These are phyloP conservation scores for Drosophila carrolli DNA, from an alignment of 1,140 invertebrate genomes.

Conservation along the genomic window DNA sequence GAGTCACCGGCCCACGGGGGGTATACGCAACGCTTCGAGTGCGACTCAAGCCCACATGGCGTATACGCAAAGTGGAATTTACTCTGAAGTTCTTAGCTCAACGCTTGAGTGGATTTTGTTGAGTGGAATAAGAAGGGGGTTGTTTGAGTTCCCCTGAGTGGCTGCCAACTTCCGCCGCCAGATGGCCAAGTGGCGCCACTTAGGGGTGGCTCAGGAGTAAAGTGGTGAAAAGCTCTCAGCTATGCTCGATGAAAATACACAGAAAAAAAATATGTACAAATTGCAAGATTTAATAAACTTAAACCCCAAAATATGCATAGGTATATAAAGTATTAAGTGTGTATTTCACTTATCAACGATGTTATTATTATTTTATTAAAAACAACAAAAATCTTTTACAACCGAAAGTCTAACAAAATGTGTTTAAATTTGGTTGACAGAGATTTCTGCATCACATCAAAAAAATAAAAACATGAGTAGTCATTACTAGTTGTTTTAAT, in stretches of 20 bases:
- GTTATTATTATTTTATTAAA: too few species aligned
- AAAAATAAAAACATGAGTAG: too few species aligned
- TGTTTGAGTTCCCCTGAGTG: constrained; percentile 3
- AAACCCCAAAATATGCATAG: too few species aligned
- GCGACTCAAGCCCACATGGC: constrained; percentile 8
- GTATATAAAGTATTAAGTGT: too few species aligned
- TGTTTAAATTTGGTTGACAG: too few species aligned
- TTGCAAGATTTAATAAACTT: too few species aligned
- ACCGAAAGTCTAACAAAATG: too few species aligned
- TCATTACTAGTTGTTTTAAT: too few species aligned
- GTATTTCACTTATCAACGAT: too few species aligned
- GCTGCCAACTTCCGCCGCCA: constrained; percentile 43
- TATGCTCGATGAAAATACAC: constrained; percentile 3
- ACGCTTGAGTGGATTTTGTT: constrained; percentile 21
- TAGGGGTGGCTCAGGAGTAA: constrained; percentile 22
- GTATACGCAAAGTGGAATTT: constrained; percentile 8
- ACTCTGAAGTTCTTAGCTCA: neutral
- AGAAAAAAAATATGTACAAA: neutral
- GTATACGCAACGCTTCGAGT: constrained; percentile 33
- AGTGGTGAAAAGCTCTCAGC: constrained; percentile 42
- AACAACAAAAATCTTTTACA: too few species aligned
- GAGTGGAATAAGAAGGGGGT: constrained; percentile 10
- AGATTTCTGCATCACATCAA: too few species aligned
- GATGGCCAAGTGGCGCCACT: constrained; percentile 55
- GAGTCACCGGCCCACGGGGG: constrained; percentile 15